Evolutionary conservation across 2,888 invertebrate species (phyloP).

Genomic region (Campoletis raptor): DNA sequence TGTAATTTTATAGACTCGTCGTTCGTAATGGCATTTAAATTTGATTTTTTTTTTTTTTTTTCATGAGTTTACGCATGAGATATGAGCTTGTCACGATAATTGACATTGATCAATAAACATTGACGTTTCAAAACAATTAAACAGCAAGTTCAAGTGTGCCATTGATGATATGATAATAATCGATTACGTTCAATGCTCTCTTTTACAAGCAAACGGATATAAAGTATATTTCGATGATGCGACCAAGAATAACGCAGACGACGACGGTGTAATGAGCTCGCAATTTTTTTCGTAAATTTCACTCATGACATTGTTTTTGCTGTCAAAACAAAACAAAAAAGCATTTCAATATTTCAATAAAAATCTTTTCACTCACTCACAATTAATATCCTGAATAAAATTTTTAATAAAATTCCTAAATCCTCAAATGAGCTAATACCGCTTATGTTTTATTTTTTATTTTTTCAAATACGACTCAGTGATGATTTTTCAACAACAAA

Average conservation of each 20-base stretch:
- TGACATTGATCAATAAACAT: constrained; percentile 43
- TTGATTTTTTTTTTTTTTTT: not conserved
- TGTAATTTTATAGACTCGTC: not conserved
- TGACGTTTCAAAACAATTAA: constrained; percentile 56
- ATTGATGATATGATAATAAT: constrained; percentile 27
- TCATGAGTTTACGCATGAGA: not conserved
- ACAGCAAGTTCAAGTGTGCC: constrained; percentile 41
- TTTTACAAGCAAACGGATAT: constrained; percentile 25
- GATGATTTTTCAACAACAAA: no score
- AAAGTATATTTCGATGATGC: constrained; percentile 33
- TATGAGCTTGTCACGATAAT: constrained; percentile 18
- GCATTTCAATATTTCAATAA: not conserved
- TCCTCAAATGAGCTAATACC: not conserved
- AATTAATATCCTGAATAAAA: not conserved
- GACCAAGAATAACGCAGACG: constrained; percentile 7
- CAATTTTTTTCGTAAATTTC: not conserved
- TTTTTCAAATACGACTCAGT: no score
- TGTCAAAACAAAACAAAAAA: not conserved
- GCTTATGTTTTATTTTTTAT: no score
- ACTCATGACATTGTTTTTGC: not conserved
- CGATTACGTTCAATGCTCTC: constrained; percentile 24
- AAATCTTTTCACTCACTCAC: not conserved
- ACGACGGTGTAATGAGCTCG: constrained; percentile 14
- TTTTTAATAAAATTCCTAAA: not conserved
- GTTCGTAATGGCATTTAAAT: not conserved